Percentiles rank a stretch among this genome's conserved stretches.
Conservation (phyloP, 1,140 invertebrate genomes). For the Drosophila parabipectinata region DNA sequence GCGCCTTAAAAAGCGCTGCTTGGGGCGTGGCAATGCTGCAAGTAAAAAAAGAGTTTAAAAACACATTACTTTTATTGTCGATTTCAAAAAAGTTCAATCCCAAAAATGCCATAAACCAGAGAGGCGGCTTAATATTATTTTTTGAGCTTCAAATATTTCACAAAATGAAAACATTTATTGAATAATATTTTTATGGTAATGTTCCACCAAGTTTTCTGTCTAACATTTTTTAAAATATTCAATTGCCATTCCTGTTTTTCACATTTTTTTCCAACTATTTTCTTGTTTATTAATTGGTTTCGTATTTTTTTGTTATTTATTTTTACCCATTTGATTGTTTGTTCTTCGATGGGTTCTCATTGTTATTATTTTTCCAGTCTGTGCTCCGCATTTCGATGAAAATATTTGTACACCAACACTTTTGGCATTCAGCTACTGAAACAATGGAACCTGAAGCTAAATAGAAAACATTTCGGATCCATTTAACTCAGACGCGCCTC, state of each 20-base stretch:
- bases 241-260: background rate
- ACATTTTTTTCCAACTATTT: background rate
- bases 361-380: slow-evolving; percentile 5
- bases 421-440: slow-evolving; percentile 23
- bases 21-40: slow-evolving; percentile 47
- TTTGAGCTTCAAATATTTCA: no score
- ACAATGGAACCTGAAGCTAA: slow-evolving; percentile 23
- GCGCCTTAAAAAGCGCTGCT: slow-evolving; percentile 67
- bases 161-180: no score
- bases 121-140: no score
- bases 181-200: background rate
- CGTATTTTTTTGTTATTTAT: slow-evolving; percentile 9
- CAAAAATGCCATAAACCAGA: background rate
- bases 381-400: slow-evolving; percentile 6
- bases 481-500: slow-evolving; percentile 14
- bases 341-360: slow-evolving; percentile 33
- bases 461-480: slow-evolving; percentile 34
- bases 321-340: slow-evolving; percentile 34
- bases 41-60: slow-evolving; percentile 22
- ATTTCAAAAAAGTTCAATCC: background rate
- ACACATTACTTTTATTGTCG: slow-evolving; percentile 15
- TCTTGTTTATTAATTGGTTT: background rate
- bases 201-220: no score
- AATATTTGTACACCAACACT: slow-evolving; percentile 23
- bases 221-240: background rate